Evolutionary conservation across 2,888 invertebrate genomes (phyloP).

Genomic region (Pheosia gnoma): DNA sequence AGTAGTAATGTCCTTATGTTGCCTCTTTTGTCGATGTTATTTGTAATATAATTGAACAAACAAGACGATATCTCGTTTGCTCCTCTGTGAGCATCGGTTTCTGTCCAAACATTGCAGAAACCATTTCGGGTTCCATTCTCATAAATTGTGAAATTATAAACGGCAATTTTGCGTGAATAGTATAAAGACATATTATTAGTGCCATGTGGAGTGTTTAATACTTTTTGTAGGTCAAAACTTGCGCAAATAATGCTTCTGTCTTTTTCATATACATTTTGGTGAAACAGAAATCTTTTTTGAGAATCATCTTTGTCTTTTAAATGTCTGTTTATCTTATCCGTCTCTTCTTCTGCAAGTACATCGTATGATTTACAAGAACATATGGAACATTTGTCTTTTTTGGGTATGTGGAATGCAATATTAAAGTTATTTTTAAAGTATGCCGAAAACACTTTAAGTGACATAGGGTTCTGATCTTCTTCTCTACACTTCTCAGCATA

Average conservation of each 20-base stretch:
- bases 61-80: constrained; percentile 8
- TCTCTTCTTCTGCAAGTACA: too few species aligned
- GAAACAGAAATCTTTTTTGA: constrained; percentile 4
- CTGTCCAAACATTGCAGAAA: constrained; percentile 4
- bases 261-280: constrained; percentile 5
- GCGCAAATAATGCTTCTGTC: constrained; percentile 7
- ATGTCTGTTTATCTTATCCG: too few species aligned
- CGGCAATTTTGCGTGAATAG: constrained; percentile 17
- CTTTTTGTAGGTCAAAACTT: constrained; percentile 19
- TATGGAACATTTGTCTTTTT: too few species aligned
- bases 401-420: too few species aligned
- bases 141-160: constrained; percentile 5
- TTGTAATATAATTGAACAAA: constrained; percentile 10
- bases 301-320: too few species aligned
- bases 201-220: constrained; percentile 20
- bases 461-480: too few species aligned
- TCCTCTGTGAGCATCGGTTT: constrained; percentile 4
- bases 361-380: too few species aligned
- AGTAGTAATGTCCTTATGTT: too few species aligned
- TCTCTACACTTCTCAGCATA: too few species aligned
- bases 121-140: background rate
- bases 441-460: too few species aligned
- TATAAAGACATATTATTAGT: constrained; percentile 14
- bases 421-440: too few species aligned
- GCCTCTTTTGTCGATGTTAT: constrained; percentile 5